Base-by-base conservation (phyloP, 1,140 invertebrate genomes). In the Polyergus mexicanus region DNA sequence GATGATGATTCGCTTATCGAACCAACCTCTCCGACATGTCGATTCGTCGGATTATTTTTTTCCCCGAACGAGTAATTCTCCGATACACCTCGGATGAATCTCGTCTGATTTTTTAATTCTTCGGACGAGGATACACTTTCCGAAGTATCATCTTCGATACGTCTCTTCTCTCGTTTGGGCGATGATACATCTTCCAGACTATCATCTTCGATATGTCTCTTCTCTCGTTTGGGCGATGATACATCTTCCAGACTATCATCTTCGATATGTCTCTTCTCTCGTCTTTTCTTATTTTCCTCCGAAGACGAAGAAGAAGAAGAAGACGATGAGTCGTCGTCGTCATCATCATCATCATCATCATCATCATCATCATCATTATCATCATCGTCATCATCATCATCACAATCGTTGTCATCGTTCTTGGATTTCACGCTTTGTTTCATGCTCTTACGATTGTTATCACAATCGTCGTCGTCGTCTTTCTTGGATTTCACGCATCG, bases 1-100 rank as follows among this genome's bases (percentile, higher is more conserved):
- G 76, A 85, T 25, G 76, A 87, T 32, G 86, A 78, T 35, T 38
- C 11, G 25, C 69, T 85, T 54, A 32, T 25, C 47, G 22, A 10
- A 13, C 19, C 32, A 51, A 38, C 69, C 69, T 3, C 3, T 54
- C 68, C 62, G 74, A 32, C n/a, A 63, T 47, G 47, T 60, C 54
- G 44, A 28, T 54, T 84, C 22, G 69, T 69, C 19, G 51, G 25
- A 35, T 44, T 60, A 13, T 62, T 81, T 63, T 58, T 0, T 4
- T 62, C 51, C 25, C 71, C 32, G n/a, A 16, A 62, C 22, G 54
- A 81, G 16, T 54, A 19, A 3, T 28, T 63, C 0, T 68, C 22
- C 5, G 76, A 63, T 11, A 5, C 47, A 19, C 0, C 16, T 51
- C 47, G 44, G 0, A 16, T 51, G 19, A 51, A 19, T 19, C 13